A percentile compares a stretch with the other conserved stretches of the same genome.
Evolutionary conservation across 2,113 vertebrate genomes (phyloP).

Genomic region (Zosterops lateralis): DNA sequence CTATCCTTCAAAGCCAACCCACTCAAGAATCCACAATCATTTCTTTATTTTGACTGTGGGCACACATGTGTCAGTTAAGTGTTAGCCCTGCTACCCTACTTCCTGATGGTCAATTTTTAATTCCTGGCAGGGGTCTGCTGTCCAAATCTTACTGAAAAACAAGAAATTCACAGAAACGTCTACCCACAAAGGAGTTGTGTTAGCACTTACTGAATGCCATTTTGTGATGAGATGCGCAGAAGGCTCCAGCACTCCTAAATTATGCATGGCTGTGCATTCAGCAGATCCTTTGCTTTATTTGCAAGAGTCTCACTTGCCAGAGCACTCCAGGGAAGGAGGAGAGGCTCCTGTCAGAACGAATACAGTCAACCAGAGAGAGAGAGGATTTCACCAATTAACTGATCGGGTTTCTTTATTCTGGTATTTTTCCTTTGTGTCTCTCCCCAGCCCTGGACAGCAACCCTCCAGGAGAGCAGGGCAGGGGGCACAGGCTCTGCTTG

Average conservation of each 20-base stretch:
- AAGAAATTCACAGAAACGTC: background rate
- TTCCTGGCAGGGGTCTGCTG: background rate
- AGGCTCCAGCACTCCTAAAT: conserved; percentile 11
- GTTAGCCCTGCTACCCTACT: background rate
- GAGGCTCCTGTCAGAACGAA: conserved; percentile 7
- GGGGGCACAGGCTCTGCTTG: accelerated
- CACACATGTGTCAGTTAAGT: background rate
- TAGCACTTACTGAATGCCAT: conserved; percentile 12
- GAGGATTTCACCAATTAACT: background rate
- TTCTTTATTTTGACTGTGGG: background rate
- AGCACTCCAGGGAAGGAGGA: conserved; percentile 15
- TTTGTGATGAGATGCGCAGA: background rate
- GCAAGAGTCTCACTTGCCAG: background rate
- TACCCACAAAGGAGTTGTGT: background rate
- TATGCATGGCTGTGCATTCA: conserved; percentile 40
- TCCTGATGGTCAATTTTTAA: background rate
- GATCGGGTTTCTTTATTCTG: background rate
- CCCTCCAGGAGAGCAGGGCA: accelerated
- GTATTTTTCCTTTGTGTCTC: background rate
- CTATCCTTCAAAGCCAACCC: background rate
- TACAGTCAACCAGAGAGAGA: background rate
- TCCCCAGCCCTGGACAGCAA: background rate
- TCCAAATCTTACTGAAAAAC: background rate
- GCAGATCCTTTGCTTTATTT: conserved; percentile 10
- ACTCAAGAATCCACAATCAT: background rate